Evolutionary conservation across 2,888 invertebrate genomes (phyloP).

Genomic region (Idaea straminata): DNA sequence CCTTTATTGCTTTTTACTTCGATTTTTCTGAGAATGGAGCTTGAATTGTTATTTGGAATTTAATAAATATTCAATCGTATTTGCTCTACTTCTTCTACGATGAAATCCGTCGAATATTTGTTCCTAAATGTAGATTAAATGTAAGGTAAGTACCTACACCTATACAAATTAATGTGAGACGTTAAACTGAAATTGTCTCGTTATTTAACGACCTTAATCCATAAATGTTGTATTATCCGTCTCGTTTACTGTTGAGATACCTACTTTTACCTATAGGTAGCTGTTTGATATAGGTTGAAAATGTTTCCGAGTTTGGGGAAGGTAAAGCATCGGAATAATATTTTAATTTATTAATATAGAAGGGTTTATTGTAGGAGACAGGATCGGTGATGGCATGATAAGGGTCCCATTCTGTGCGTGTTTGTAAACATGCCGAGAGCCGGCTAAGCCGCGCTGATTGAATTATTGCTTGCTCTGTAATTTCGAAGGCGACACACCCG

Average conservation of each 20-base stretch:
- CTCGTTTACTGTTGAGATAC: not conserved
- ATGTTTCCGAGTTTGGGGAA: not conserved
- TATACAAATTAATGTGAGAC: not conserved
- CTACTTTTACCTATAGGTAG: too few species aligned
- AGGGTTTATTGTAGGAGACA: slow-evolving; percentile 24
- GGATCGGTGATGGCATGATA: slow-evolving; percentile 47
- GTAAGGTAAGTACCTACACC: not conserved
- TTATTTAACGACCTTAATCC: not conserved
- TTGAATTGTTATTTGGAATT: not conserved
- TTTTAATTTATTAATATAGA: slow-evolving; percentile 20
- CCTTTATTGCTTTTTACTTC: slow-evolving; percentile 21
- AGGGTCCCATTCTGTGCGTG: slow-evolving; percentile 44
- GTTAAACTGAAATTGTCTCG: not conserved
- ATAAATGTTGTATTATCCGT: not conserved
- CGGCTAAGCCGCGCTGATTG: slow-evolving; percentile 73
- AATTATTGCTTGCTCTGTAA: slow-evolving; percentile 70
- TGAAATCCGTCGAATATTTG: not conserved
- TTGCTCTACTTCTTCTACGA: not conserved
- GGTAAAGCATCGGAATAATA: not conserved
- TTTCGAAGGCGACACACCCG: slow-evolving; percentile 43
- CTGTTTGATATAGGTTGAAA: not conserved
- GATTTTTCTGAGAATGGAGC: not conserved
- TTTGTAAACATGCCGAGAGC: slow-evolving; percentile 64
- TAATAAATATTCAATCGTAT: not conserved
- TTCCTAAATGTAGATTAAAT: not conserved